Evolutionary conservation across 2,113 vertebrate species (phyloP), one percentile per base, ranked within the genome.

Genomic region (Nestor notabilis): DNA sequence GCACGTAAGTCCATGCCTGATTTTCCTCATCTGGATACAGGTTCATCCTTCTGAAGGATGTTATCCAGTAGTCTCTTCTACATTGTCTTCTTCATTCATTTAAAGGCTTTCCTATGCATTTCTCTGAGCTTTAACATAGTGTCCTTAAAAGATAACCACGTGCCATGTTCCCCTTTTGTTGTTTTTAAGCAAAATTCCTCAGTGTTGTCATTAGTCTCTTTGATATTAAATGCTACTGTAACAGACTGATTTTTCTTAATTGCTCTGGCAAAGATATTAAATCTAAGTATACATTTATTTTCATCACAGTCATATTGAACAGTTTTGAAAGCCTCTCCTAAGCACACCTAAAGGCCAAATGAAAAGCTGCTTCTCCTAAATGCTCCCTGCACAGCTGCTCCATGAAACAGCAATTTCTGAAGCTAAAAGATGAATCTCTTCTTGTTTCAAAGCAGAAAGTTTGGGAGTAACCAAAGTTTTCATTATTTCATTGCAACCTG

Each of bases 81-180:
- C 21, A 37, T 17, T 3, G 2, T 14, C 39, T 13, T 74, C 31
- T 82, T 52, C 16, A 23, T 58, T 91, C 17, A 41, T 52, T 65
- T 77, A 4, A 91, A 75, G 43, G 8, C 17, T 55, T 89, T 55
- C 17, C 44, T 37, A 29, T 10, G 25, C 27, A 44, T 31, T 90
- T 0, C 27, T 75, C 50, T 68, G 27, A 63, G 23, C 11, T 87
- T 55, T 47, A 89, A 55, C 4, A 13, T 5, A 35, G 5, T 3
- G 5, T 58, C 28, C 9, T 87, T 65, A 69, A 44, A 61, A 83
- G 3, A 65, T 9, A 90, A 1, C 21, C 13, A 41, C 1, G 15
- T 28, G 91, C 16, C 0, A 0, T 5, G 0, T 35, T 77, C 24
- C 12, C 43, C 3, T 91, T 70, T 29, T 17, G 5, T 23, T 58